Conservation (phyloP, 1,140 invertebrate genomes). For the Pseudachorutes palmiensis region DNA sequence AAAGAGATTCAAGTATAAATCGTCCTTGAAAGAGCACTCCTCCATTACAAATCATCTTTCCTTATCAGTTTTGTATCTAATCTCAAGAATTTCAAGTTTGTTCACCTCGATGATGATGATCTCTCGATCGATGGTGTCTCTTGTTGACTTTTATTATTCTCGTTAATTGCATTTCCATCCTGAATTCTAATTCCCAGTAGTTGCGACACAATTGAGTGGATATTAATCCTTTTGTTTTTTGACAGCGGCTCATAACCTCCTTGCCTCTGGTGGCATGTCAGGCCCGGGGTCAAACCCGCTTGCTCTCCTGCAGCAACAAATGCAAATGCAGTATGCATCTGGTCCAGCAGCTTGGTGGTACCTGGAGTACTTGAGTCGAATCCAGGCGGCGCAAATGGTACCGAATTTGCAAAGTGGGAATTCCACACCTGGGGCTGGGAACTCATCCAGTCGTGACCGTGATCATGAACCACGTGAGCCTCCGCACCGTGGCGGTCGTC, state of each 20-base stretch:
- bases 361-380: constrained; percentile 32
- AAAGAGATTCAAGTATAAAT: too few species aligned
- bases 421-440: background rate
- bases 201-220: too few species aligned
- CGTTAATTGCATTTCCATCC: background rate
- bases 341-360: constrained; percentile 34
- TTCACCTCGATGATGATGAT: too few species aligned
- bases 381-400: constrained; percentile 33
- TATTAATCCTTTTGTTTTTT: background rate
- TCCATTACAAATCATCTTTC: too few species aligned
- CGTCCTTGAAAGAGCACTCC: too few species aligned
- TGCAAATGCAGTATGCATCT: constrained; percentile 21
- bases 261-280: background rate
- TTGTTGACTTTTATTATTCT: too few species aligned
- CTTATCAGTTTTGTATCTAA: too few species aligned
- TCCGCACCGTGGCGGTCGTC: background rate
- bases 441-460: background rate
- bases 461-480: background rate
- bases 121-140: too few species aligned
- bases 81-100: too few species aligned
- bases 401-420: constrained; percentile 9
- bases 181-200: background rate
- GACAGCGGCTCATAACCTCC: constrained; percentile 15
- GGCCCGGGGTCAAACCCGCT: constrained; percentile 6
- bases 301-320: constrained; percentile 13